Conservation (phyloP, 2,888 invertebrate genomes). For the Aleiodes alternator region DNA sequence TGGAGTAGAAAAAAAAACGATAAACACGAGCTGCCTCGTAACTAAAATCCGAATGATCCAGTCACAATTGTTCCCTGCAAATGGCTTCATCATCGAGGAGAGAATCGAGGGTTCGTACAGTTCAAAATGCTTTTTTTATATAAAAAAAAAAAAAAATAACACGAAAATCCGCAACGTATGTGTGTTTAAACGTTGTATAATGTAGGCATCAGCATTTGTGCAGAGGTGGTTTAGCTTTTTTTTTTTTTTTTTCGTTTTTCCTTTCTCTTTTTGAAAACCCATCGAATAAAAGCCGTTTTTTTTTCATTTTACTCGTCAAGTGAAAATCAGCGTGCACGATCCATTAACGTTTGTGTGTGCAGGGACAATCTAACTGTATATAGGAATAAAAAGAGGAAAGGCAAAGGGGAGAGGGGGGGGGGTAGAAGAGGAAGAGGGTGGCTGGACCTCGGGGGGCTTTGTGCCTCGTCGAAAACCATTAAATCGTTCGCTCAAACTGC, state of each 20-base stretch:
- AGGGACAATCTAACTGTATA: constrained; percentile 27
- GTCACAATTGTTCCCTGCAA: neutral
- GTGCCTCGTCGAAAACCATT: constrained; percentile 44
- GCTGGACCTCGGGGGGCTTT: constrained; percentile 39
- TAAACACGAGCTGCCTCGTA: neutral
- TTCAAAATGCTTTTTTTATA: constrained; percentile 1
- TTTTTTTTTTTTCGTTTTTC: neutral
- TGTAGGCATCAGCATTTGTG: constrained; percentile 20
- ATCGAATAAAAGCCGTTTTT: constrained; percentile 17
- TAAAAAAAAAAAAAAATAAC: neutral
- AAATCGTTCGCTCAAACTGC: constrained; percentile 45
- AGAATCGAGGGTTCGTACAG: constrained; percentile 13
- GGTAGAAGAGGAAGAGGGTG: neutral
- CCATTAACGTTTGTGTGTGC: constrained; percentile 45
- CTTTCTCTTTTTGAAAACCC: constrained; percentile 4
- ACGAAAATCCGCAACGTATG: neutral
- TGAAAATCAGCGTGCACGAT: constrained; percentile 44
- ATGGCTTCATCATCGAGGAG: constrained; percentile 6
- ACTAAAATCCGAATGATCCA: neutral
- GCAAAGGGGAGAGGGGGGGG: neutral
- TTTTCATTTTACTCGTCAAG: constrained; percentile 30
- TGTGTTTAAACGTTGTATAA: neutral
- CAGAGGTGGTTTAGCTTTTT: neutral
- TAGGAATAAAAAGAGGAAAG: too few species aligned
- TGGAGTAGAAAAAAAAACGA: constrained; percentile 3